Evolutionary conservation across 1,140 invertebrate genomes (phyloP).

Genomic region (Parasteatoda tepidariorum): DNA sequence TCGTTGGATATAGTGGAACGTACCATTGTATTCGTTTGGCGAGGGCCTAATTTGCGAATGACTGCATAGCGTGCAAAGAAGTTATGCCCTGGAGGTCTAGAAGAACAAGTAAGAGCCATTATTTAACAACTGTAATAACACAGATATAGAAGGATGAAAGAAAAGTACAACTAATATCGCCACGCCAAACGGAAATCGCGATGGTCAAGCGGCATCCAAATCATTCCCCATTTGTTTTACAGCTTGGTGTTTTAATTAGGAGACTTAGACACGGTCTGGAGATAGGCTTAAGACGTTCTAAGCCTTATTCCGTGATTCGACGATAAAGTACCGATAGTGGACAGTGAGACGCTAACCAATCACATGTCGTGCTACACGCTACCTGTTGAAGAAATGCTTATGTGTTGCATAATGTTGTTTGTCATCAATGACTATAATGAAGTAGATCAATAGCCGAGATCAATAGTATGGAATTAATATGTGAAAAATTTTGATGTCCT

Average conservation of each 20-base stretch:
- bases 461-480: neutral
- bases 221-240: neutral
- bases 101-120: conserved; percentile 9
- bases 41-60: conserved; percentile 37
- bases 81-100: conserved; percentile 2
- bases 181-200: conserved; percentile 21
- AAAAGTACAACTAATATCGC: neutral
- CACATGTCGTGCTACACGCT: neutral
- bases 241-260: conserved; percentile 1
- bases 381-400: neutral
- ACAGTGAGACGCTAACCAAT: neutral
- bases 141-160: neutral
- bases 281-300: neutral
- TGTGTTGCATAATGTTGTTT: neutral
- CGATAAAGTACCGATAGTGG: neutral
- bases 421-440: neutral
- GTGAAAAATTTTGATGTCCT: neutral
- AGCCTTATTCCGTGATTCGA: neutral
- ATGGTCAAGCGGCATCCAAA: neutral
- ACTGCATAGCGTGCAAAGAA: conserved; percentile 22
- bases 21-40: conserved; percentile 1
- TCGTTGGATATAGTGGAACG: conserved; percentile 29
- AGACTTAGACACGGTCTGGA: conserved; percentile 12
- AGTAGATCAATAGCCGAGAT: neutral
- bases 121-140: conserved; percentile 30